Base-by-base conservation (phyloP, 2,888 invertebrate genomes). In the Thelaira solivaga region DNA sequence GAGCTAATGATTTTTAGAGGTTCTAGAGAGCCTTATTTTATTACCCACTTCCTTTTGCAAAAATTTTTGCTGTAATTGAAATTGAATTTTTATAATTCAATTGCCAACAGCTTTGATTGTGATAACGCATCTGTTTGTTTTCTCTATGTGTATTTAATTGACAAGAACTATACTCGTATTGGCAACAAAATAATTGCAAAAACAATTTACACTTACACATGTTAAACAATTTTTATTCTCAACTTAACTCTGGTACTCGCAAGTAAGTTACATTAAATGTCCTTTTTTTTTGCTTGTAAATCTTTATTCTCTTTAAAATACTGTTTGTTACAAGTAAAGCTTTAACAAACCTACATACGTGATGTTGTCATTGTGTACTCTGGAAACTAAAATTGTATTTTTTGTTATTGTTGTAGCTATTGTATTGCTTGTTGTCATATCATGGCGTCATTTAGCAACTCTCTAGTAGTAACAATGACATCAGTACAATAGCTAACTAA, bases 361-460 rank as follows among this genome's bases (percentile, higher is more conserved):
- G n/a, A 10, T 41, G 16, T 34, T 20, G 13, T 20, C 43, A 5
- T 26, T 65, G 26, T 65, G 20, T 51, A 20, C 53, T 43, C n/a
- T 8, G 41, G 34, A 10, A 34, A 57, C 55, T 53, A 64, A 59
- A 31, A n/a, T n/a, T n/a, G n/a, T n/a, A n/a, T n/a, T n/a, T 61
- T 16, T 36, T 43, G 59, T 45, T 64, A 43, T 64, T 64, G 64
- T 71, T n/a, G n/a, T n/a, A n/a, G n/a, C n/a, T 43, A 67, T 61
- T 49, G 68, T 34, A 68, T 22, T 71, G 51, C 41, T 64, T 73
- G 49, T 73, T 77, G 72, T 68, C 67, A 72, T 77, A 77, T 73
- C 72, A 62, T 73, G 77, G 77, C 77, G 62, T 67, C 77, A 77
- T 62, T 39, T 67, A 57, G 26, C 62, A 77, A 26, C 67, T 16